Evolutionary conservation across 1,140 invertebrate species (phyloP).

Genomic region (Eupeodes corollae): DNA sequence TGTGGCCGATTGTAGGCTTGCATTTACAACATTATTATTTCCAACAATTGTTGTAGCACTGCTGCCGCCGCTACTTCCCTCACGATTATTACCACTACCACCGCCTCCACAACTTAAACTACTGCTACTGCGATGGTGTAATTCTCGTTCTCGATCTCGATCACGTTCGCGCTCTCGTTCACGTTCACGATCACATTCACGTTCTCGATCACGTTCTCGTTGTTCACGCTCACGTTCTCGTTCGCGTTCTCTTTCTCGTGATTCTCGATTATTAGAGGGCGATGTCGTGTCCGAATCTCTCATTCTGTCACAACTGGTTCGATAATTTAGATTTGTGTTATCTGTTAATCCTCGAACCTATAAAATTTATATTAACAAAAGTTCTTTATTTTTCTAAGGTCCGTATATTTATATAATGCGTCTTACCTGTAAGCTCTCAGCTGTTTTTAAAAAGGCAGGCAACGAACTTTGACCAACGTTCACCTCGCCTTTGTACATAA

Average conservation of each 20-base stretch:
- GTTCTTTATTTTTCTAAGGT: neutral
- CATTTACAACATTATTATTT: slow-evolving; percentile 25
- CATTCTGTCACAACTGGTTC: slow-evolving; percentile 30
- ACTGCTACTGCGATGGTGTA: slow-evolving; percentile 32
- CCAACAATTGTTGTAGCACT: slow-evolving; percentile 21
- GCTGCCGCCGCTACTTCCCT: slow-evolving; percentile 25
- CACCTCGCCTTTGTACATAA: slow-evolving; percentile 86
- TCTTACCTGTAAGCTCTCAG: slow-evolving; percentile 75
- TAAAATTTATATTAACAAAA: neutral
- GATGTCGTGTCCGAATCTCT: slow-evolving; percentile 31
- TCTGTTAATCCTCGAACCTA: slow-evolving; percentile 67
- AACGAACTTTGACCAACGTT: slow-evolving; percentile 78
- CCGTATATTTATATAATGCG: neutral
- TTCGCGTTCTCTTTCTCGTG: slow-evolving; percentile 4
- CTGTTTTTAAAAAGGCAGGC: slow-evolving; percentile 80
- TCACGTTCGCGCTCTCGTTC: slow-evolving; percentile 24
- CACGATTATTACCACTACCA: neutral
- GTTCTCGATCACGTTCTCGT: slow-evolving; percentile 10
- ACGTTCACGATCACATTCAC: slow-evolving; percentile 11
- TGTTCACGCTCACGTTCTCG: neutral
- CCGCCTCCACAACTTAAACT: slow-evolving; percentile 18
- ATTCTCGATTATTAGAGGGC: slow-evolving; percentile 14
- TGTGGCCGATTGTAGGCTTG: slow-evolving; percentile 14
- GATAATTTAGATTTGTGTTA: slow-evolving; percentile 58
- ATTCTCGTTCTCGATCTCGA: slow-evolving; percentile 27